A percentile compares a stretch with the other conserved stretches of the same genome.
Conservation (phyloP, 37 sponge, comb jelly and placozoan genomes). For the Chondrosia reniformis region DNA sequence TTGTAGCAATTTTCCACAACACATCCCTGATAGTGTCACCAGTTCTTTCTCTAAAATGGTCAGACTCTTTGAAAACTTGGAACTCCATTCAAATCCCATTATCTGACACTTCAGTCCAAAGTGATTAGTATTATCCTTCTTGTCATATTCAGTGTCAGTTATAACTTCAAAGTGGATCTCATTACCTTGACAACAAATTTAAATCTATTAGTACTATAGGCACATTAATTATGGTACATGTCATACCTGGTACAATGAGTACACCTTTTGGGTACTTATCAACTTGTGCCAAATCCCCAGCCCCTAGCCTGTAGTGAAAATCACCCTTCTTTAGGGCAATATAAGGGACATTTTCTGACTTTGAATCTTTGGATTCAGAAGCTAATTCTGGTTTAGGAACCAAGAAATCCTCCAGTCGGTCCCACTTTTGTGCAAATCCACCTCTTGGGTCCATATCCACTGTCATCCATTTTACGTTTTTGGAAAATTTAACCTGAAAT, state of each 20-base stretch:
- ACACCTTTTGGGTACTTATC: constrained; percentile 15
- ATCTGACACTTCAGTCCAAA: constrained; percentile 88
- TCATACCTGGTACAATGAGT: constrained; percentile 8
- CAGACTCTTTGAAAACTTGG: constrained; percentile 38
- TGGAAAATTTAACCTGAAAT: constrained; percentile 69
- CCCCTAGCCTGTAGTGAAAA: constrained; percentile 7
- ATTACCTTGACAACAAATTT: constrained; percentile 63
- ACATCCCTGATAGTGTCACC: constrained; percentile 67
- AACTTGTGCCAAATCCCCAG: not conserved
- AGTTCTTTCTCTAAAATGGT: constrained; percentile 78
- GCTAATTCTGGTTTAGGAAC: constrained; percentile 19
- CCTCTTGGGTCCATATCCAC: constrained; percentile 79
- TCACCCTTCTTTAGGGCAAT: not conserved
- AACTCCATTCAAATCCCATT: constrained; percentile 83
- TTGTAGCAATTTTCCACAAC: constrained; percentile 65
- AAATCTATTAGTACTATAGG: no score
- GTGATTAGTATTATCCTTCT: constrained; percentile 75
- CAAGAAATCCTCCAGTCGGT: constrained; percentile 57
- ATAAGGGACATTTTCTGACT: not conserved
- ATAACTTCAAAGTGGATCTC: constrained; percentile 68
- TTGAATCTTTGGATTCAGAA: not conserved
- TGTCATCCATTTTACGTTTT: constrained; percentile 87
- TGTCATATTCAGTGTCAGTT: constrained; percentile 89
- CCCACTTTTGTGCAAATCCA: constrained; percentile 79
- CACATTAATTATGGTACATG: no score